A percentile compares a stretch with the other conserved stretches of the same genome.
Conservation (phyloP, 2,113 vertebrate species). For the Merops nubicus region DNA sequence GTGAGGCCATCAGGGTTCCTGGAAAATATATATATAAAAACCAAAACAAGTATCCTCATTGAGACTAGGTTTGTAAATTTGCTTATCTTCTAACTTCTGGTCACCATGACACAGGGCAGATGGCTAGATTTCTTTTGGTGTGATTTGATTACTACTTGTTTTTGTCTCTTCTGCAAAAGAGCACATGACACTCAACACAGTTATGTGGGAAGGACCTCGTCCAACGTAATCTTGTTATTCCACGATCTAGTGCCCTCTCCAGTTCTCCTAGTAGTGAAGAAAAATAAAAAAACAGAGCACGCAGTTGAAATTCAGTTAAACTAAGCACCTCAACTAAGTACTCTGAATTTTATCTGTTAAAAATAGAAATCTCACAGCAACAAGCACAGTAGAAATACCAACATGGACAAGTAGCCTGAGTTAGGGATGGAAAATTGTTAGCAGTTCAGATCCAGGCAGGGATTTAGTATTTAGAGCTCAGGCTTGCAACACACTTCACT, state of each 20-base stretch:
- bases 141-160: constrained; percentile 68
- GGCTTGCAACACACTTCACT: neutral
- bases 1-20: constrained; percentile 2
- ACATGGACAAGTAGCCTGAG: neutral
- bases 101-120: constrained; percentile 51
- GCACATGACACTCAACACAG: neutral
- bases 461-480: neutral
- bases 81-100: constrained; percentile 53
- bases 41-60: constrained; percentile 37
- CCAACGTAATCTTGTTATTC: neutral
- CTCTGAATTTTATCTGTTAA: neutral
- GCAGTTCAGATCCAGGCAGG: neutral
- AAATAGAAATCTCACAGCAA: neutral
- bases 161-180: constrained; percentile 10
- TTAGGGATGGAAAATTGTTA: neutral
- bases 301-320: neutral
- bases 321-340: neutral
- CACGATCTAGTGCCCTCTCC: neutral
- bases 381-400: neutral
- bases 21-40: constrained; percentile 42
- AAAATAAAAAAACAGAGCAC: neutral
- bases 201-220: neutral
- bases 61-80: constrained; percentile 53
- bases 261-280: neutral
- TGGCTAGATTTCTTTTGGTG: constrained; percentile 43